Evolutionary conservation across 2,888 invertebrate genomes (phyloP).

Genomic region (Charanyca ferruginea): DNA sequence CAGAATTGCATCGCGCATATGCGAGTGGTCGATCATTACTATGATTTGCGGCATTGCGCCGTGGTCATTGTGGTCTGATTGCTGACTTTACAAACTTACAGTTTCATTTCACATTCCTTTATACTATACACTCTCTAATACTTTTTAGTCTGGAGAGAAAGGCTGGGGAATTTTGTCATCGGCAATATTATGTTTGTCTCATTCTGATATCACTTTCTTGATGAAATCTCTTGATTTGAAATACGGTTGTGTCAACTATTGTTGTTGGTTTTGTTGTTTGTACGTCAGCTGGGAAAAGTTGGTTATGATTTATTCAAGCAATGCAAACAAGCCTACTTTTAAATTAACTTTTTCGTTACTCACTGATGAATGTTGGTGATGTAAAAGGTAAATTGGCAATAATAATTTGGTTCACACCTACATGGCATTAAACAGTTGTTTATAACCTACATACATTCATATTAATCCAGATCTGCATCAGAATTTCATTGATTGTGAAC

Average conservation of each 20-base stretch:
- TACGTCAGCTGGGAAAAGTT: slow-evolving; percentile 48
- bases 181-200: slow-evolving; percentile 53
- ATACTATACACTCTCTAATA: slow-evolving; percentile 57
- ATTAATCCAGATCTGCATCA: slow-evolving; percentile 25
- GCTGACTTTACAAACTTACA: slow-evolving; percentile 65
- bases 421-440: slow-evolving; percentile 1
- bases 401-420: slow-evolving; percentile 20
- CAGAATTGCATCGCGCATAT: slow-evolving; percentile 68
- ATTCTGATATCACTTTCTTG: slow-evolving; percentile 60
- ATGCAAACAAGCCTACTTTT: slow-evolving; percentile 48
- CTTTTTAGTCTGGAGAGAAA: slow-evolving; percentile 60
- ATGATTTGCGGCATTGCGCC: slow-evolving; percentile 68
- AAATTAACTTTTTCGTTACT: slow-evolving; percentile 28
- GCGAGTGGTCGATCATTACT: slow-evolving; percentile 64
- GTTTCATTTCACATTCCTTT: slow-evolving; percentile 65
- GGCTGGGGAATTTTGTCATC: slow-evolving; percentile 59
- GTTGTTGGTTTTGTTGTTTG: slow-evolving; percentile 62
- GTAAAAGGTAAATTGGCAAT: slow-evolving; percentile 47
- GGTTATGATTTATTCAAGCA: slow-evolving; percentile 38
- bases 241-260: slow-evolving; percentile 51
- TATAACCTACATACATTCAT: slow-evolving; percentile 3
- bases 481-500: slow-evolving; percentile 1
- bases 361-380: slow-evolving; percentile 27
- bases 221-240: slow-evolving; percentile 55
- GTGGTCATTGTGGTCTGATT: slow-evolving; percentile 65